These are phyloP conservation scores for Buceros bicornis DNA, from an alignment of 2,797 vertebrate genomes.

Conservation along the genomic window DNA sequence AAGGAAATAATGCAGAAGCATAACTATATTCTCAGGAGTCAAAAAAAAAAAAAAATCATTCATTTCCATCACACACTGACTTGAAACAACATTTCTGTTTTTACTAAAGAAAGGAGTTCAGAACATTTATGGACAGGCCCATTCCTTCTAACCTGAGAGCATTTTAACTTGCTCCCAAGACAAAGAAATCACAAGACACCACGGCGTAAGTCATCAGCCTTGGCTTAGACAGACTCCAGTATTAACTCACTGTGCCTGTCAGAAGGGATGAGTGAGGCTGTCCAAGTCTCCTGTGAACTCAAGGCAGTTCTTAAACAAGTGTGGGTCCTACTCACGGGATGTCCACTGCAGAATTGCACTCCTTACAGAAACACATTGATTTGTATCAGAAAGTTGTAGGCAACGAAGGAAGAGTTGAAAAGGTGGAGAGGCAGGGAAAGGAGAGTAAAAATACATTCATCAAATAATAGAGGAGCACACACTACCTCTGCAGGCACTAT, in stretches of 20 bases:
- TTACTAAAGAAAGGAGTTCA: not conserved
- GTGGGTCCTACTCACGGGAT: not conserved
- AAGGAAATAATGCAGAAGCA: slow-evolving; percentile 40
- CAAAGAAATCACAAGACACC: not conserved
- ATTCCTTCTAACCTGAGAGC: not conserved
- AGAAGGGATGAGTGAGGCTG: not conserved
- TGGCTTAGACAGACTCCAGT: not conserved
- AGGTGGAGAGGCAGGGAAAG: fast-evolving
- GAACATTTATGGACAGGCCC: not conserved
- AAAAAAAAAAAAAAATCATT: slow-evolving; percentile 44
- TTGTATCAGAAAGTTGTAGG: not conserved
- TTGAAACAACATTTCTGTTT: slow-evolving; percentile 3
- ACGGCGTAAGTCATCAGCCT: not conserved
- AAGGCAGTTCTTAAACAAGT: not conserved
- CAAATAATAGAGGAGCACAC: not conserved
- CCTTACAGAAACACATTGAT: not conserved
- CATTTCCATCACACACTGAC: slow-evolving; percentile 24
- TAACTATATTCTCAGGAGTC: slow-evolving; percentile 49
- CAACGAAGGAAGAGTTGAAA: not conserved
- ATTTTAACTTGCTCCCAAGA: not conserved
- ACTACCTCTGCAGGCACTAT: not conserved
- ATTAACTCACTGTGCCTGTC: not conserved
- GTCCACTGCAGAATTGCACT: not conserved
- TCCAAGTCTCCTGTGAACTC: not conserved
- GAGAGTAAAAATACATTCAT: not conserved